Base-by-base conservation (phyloP, 2,797 vertebrate genomes). In the Ataeniobius toweri region DNA sequence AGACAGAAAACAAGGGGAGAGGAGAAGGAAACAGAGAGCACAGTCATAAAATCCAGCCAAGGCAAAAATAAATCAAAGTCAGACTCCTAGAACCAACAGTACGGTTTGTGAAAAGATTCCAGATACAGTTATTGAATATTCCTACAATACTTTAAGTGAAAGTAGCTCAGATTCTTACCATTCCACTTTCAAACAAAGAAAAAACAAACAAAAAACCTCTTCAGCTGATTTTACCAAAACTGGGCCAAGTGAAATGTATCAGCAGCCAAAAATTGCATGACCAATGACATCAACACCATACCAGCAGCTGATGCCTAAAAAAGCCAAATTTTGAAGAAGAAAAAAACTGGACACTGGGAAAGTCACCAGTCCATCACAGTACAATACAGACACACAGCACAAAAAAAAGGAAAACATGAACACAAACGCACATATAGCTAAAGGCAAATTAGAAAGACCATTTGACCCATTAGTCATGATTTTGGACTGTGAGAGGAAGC, bases 11-110 rank as follows among this genome's bases (percentile, higher is more conserved):
- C 31, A 65, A 13, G 22, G 73, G 48, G n/a, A 73, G 59, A 46
- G 44, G 44, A 58, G 58, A 61, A 56, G 50, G 63, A 65, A 61
- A 46, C 36, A 82, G 68, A 83, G 79, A 88, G 84, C 75, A 79
- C 71, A 86, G 78, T 87, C 74, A 79, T 58, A 82, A 50, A 67
- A 83, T 84, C 16, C 63, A 89, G 87, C 83, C 88, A 88, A 80
- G 76, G 72, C 71, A 75, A 85, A 89, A 83, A 76, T 46, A 50
- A 76, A 91, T 89, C 87, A 92, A 93, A 87, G 83, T 86, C 78
- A 83, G 79, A 84, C 79, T 76, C 5, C 0, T 28, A 53, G 85
- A 51, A 79, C 83, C 77, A 76, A 77, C 68, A 80, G 85, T 74
- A 68, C 9, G 10, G 76, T 79, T 46, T 46, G 69, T 18, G 81